Evolutionary conservation across 1,140 invertebrate genomes (phyloP).

Genomic region (Ceratitis capitata): DNA sequence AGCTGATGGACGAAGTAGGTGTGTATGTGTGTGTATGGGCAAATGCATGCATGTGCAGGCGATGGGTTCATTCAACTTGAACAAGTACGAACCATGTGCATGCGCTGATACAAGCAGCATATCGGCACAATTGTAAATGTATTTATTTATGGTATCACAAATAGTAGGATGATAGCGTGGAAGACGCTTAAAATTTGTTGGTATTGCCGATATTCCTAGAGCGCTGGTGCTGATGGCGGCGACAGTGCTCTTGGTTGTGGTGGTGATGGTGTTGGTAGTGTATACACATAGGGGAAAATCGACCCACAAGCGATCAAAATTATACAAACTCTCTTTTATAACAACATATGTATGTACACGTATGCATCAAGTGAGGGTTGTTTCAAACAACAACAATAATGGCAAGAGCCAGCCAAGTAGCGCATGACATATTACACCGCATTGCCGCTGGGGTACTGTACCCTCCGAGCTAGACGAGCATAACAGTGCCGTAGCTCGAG

Average conservation of each 20-base stretch:
- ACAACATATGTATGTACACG: neutral
- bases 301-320: neutral
- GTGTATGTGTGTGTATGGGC: neutral
- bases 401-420: neutral
- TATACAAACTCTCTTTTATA: too few species aligned
- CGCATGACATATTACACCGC: slow-evolving; percentile 1
- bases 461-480: neutral
- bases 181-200: neutral
- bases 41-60: neutral
- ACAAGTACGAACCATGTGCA: neutral
- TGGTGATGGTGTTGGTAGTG: neutral
- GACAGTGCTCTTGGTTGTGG: neutral
- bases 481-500: neutral
- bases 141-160: slow-evolving; percentile 35
- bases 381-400: neutral
- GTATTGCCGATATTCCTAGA: neutral
- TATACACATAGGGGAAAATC: neutral
- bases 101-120: neutral
- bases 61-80: slow-evolving; percentile 28
- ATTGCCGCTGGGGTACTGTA: neutral
- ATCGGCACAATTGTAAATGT: neutral
- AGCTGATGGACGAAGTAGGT: neutral
- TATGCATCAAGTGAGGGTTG: neutral
- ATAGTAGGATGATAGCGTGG: slow-evolving; percentile 12
- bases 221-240: neutral